Evolutionary conservation across 2,797 vertebrate genomes (phyloP), one percentile per base, ranked within the genome.

Genomic region (Sebastes variabilis): DNA sequence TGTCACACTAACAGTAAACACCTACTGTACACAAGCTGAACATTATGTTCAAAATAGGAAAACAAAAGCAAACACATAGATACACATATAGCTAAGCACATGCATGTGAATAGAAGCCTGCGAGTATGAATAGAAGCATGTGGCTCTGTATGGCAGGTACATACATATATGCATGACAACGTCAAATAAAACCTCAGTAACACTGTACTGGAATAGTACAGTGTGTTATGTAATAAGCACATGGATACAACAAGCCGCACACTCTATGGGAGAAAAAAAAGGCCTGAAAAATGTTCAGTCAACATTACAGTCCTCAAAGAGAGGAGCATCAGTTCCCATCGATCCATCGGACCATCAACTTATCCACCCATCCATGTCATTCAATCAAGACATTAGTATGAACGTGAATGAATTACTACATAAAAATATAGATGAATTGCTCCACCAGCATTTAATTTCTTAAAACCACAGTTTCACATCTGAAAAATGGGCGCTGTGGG

Each of bases 1-100:
- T 72, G 80, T 83, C 77, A 75, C 49, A 20, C 6, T 11, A 36
- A 76, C 55, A 65, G 25, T 67, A 34, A 58, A 73, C 79, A 78
- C 70, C 79, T 73, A 72, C 73, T 38, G 13, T 54, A 66, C 29
- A 64, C 56, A 74, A 56, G 77, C 18, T 6, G 18, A 80, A 59
- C 46, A 27, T 32, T 22, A 52, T 3, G 65, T 29, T 69, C 5
- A 64, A 42, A 59, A 67, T 3, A 49, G 11, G 24, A 25, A 81
- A 67, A 66, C 6, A 46, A 69, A 49, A 38, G 18, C 29, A 71
- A 22, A 65, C 4, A n/a, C 2, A 20, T n/a, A 52, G 42, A 52
- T 13, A n/a, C 8, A n/a, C 10, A 30, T 14, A 29, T 8, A 1
- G 38, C 11, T 32, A 20, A 20, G 29, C 0, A 30, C 32, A 65